A percentile compares a stretch with the other conserved stretches of the same genome.
phyloP scores from a whole-genome alignment of 2,113 vertebrate species.

The Pitta sordida region DNA sequence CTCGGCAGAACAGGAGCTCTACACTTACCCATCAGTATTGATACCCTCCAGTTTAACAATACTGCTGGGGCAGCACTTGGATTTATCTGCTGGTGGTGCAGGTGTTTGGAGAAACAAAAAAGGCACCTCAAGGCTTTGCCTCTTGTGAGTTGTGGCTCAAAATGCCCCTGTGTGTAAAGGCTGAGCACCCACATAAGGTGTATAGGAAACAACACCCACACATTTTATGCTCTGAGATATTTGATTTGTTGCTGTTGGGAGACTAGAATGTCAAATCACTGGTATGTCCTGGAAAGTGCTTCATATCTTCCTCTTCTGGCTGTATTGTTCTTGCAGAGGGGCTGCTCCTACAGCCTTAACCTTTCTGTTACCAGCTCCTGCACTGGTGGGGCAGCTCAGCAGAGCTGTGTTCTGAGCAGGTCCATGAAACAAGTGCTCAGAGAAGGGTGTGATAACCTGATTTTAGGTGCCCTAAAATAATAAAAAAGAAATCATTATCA shows the following conservation, averaged over 20 bases:
- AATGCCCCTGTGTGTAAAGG: background rate
- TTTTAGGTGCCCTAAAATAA: background rate
- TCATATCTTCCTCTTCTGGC: background rate
- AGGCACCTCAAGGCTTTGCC: background rate
- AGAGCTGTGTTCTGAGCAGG: background rate
- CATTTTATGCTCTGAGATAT: background rate
- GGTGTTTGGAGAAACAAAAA: background rate
- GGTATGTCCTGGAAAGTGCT: background rate
- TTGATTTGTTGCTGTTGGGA: background rate
- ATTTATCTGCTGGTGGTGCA: background rate
- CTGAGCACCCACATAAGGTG: background rate
- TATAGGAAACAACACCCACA: rapidly evolving
- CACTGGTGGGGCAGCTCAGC: background rate
- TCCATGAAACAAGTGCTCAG: rapidly evolving
- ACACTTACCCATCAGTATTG: background rate
- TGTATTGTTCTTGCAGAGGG: background rate
- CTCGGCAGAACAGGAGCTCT: background rate
- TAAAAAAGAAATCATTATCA: rapidly evolving
- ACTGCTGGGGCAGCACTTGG: rapidly evolving
- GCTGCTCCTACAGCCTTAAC: background rate
- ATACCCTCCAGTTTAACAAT: background rate
- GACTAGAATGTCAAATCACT: background rate
- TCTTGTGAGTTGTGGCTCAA: background rate
- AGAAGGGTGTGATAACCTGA: background rate
- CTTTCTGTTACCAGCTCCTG: background rate